These are phyloP conservation scores for Cygnus olor DNA, from an alignment of 2,797 vertebrate genomes.

Conservation along the genomic window DNA sequence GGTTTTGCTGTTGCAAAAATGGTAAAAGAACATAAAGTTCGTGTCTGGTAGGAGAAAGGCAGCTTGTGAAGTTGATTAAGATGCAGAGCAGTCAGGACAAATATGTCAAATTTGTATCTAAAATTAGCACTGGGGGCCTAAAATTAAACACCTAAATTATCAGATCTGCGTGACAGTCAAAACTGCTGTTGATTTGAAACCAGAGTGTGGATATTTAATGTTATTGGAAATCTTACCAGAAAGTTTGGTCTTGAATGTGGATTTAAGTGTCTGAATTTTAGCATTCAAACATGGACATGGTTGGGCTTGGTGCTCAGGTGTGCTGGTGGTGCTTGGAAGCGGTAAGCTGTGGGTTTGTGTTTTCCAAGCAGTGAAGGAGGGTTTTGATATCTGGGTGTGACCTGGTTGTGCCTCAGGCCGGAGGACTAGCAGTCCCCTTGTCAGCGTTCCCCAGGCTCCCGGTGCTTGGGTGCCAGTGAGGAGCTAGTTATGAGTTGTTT, in stretches of 20 bases:
- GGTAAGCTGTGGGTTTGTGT: neutral
- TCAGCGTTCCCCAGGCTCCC: neutral
- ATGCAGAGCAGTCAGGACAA: slow-evolving; percentile 38
- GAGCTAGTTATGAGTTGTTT: neutral
- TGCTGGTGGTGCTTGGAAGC: neutral
- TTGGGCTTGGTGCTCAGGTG: neutral
- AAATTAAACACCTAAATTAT: slow-evolving; percentile 41
- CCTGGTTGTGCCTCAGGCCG: neutral
- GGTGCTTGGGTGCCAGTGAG: neutral
- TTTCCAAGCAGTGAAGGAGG: neutral
- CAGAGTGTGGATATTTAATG: neutral
- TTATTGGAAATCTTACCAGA: neutral
- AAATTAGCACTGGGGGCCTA: slow-evolving; percentile 30
- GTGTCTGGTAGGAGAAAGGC: neutral
- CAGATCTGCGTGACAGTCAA: neutral
- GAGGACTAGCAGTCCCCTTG: neutral
- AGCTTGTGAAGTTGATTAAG: neutral
- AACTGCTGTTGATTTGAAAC: slow-evolving; percentile 29
- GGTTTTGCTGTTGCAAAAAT: neutral
- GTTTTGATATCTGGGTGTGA: neutral
- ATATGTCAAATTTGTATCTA: slow-evolving; percentile 22
- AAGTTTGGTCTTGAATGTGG: neutral
- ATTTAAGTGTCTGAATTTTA: neutral
- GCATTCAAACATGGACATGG: neutral
- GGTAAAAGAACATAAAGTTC: neutral